Base-by-base conservation (phyloP, 1,140 invertebrate genomes). In the Nasonia longicornis region DNA sequence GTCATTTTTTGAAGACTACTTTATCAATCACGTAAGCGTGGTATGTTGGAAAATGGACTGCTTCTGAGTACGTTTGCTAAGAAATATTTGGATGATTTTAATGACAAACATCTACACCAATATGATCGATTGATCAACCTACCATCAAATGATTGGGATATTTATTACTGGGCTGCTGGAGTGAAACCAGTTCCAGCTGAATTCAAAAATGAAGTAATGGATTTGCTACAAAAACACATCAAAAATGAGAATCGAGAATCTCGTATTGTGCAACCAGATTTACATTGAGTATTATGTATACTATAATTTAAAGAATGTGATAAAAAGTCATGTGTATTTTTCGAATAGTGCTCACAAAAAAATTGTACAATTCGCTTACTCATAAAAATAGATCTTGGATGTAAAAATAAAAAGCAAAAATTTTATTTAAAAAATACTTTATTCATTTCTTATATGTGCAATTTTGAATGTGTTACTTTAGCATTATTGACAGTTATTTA, bases 11-110 rank as follows among this genome's bases (percentile, higher is more conserved):
- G 3, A 14, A 96, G 97, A 83, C 91, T 99, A 14, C 84, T 98
- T 2, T 99, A 99, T 90, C 98, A 99, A 88, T 99, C 98, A 22
- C 93, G 98, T 12, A 99, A 99, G 91, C 92, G 98, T 81, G 98
- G 98, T 29, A 99, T 99, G 95, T 90, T 99, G 26, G 98, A 99
- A 90, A 99, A 99, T 92, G 98, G 97, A 85, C 91, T 99, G 0
- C 89, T 99, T 0, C 89, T 99, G 16, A 96, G 97, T 86, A 97
- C 96, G 29, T 99, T 99, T 94, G 97, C 96, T 0, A 94, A 94
- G n/a, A 96, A 96, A 86, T 94, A 97, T 90, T 91, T 99, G 22
- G 89, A 94, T 73, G 87, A 88, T 1, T 95, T 99, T 89, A 93
- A 90, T 82, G 94, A 94, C 71, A 86, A 93, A 14, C 94, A 98